phyloP scores from a whole-genome alignment of 2,113 vertebrate species.

The Psilopogon haemacephalus region DNA sequence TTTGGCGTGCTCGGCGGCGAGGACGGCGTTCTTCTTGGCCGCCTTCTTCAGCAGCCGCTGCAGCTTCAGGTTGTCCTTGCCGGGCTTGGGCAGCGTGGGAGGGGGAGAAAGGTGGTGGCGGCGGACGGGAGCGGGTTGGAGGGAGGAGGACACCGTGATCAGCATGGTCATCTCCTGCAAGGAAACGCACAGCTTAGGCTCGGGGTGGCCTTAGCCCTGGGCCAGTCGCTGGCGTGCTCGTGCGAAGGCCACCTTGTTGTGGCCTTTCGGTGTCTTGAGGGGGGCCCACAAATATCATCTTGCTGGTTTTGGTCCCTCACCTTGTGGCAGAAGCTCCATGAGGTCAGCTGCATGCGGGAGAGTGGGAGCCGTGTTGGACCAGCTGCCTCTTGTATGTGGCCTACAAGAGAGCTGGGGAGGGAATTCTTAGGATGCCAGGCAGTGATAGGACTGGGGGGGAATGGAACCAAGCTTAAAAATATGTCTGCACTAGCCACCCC shows the following conservation, averaged over 20 bases:
- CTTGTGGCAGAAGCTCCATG: fast-evolving
- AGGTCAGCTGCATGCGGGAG: not conserved
- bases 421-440: no score
- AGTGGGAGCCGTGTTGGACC: not conserved
- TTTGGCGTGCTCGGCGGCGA: conserved; percentile 62
- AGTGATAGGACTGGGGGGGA: no score
- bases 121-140: conserved; percentile 33
- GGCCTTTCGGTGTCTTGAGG: no score
- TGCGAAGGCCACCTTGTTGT: no score
- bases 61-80: conserved; percentile 85
- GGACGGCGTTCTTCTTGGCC: conserved; percentile 75
- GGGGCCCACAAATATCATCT: fast-evolving
- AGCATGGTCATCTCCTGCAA: conserved; percentile 82
- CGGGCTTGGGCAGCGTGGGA: conserved; percentile 86
- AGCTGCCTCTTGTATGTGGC: fast-evolving
- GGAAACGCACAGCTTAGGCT: not conserved
- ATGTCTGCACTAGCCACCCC: not conserved
- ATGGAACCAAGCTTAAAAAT: not conserved
- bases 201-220: no score
- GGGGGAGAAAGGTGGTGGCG: conserved; percentile 78
- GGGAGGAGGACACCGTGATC: conserved; percentile 71
- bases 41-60: conserved; percentile 88
- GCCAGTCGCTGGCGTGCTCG: no score
- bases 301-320: not conserved
- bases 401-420: no score